These are phyloP conservation scores for Callosobruchus maculatus DNA, from an alignment of 2,888 invertebrate genomes.

Conservation along the genomic window DNA sequence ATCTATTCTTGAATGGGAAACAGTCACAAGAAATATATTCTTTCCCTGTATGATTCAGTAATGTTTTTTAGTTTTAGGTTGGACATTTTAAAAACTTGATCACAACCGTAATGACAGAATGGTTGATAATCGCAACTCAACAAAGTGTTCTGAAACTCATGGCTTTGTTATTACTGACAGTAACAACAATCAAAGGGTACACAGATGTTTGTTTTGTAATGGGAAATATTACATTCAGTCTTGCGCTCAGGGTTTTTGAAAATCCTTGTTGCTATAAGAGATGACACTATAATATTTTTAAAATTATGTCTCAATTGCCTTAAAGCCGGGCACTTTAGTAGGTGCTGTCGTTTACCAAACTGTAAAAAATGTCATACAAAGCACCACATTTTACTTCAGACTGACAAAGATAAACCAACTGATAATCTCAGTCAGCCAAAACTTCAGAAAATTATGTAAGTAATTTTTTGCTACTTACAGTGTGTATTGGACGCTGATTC, in stretches of 20 bases:
- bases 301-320: conserved; percentile 15
- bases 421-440: neutral
- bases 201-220: conserved; percentile 13
- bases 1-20: conserved; percentile 14
- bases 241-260: conserved; percentile 11
- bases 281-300: conserved; percentile 8
- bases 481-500: conserved; percentile 2
- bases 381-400: conserved; percentile 9
- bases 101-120: conserved; percentile 7
- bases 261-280: conserved; percentile 10
- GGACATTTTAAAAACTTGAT: conserved; percentile 13
- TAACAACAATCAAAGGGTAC: neutral
- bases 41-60: conserved; percentile 12
- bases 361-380: conserved; percentile 11
- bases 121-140: conserved; percentile 1
- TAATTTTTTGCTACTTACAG: conserved; percentile 10
- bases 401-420: conserved; percentile 3
- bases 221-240: too few species aligned
- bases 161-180: conserved; percentile 4
- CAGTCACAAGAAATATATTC: conserved; percentile 7
- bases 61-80: conserved; percentile 12
- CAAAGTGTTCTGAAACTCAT: neutral
- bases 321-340: conserved; percentile 11
- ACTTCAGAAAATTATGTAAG: neutral
- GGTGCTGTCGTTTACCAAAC: conserved; percentile 5